These are phyloP conservation scores for Stigmatopora nigra DNA, from an alignment of 2,113 vertebrate species.

Conservation along the genomic window DNA sequence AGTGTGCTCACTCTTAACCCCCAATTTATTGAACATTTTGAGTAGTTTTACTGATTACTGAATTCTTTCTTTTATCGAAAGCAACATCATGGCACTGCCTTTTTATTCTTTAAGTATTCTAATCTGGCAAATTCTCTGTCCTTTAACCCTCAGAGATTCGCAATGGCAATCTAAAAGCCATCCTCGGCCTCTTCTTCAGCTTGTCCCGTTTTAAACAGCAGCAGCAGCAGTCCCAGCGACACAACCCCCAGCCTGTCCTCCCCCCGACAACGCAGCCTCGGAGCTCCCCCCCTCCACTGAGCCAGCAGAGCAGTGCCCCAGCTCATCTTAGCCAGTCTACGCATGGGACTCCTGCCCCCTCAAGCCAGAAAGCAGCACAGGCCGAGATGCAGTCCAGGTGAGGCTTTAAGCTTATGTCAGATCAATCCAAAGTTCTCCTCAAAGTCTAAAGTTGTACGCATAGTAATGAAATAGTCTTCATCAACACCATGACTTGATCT, in stretches of 20 bases:
- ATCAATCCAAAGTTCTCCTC: not conserved
- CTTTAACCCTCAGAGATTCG: slow-evolving; percentile 80
- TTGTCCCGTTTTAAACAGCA: slow-evolving; percentile 96
- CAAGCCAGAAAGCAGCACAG: slow-evolving; percentile 78
- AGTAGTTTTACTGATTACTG: not conserved
- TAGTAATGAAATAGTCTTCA: not conserved
- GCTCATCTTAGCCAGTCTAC: slow-evolving; percentile 56
- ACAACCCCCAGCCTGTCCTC: slow-evolving; percentile 39
- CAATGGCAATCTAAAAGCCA: slow-evolving; percentile 98
- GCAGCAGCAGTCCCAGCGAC: slow-evolving; percentile 77
- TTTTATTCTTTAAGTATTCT: not conserved
- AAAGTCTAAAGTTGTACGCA: not conserved
- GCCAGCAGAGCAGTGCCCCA: slow-evolving; percentile 64
- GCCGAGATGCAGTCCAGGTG: slow-evolving; percentile 92
- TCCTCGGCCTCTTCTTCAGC: slow-evolving; percentile 97
- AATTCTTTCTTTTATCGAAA: not conserved
- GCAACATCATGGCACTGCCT: not conserved
- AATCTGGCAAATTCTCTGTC: not conserved
- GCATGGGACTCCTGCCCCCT: slow-evolving; percentile 60
- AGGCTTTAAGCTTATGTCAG: slow-evolving; percentile 1
- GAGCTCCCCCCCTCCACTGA: slow-evolving; percentile 58
- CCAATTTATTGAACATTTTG: too few relatives aligned
- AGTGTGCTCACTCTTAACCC: too few relatives aligned
- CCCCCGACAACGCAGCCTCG: slow-evolving; percentile 49
- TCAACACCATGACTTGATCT: slow-evolving; percentile 12